phyloP scores from a whole-genome alignment of 2,888 invertebrate genomes.

The Callyntrura guangdongensis region DNA sequence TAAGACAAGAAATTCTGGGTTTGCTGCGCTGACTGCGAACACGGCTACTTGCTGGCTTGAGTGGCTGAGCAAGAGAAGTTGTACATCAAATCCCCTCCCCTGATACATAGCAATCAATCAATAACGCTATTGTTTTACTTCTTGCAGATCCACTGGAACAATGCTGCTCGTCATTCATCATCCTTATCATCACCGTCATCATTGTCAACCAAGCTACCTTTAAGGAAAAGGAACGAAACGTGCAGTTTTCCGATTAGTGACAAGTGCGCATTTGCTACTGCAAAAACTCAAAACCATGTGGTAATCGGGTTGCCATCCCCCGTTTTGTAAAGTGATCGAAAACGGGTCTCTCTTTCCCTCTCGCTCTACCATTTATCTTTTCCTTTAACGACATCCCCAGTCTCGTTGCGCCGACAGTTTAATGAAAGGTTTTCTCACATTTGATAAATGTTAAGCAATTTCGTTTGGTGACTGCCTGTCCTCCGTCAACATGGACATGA shows the following conservation, averaged over 20 bases:
- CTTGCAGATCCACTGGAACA: constrained; percentile 7
- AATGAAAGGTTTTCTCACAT: constrained; percentile 41
- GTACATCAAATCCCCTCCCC: too few relatives aligned
- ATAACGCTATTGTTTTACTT: constrained; percentile 12
- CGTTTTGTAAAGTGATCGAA: constrained; percentile 21
- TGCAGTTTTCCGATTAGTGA: neutral
- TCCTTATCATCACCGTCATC: constrained; percentile 18
- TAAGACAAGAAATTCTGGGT: neutral
- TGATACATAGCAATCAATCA: neutral
- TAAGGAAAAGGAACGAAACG: constrained; percentile 14
- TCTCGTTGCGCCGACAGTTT: constrained; percentile 17
- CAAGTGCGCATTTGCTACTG: neutral
- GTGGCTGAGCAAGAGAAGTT: too few relatives aligned
- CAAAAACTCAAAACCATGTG: neutral
- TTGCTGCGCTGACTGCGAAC: neutral
- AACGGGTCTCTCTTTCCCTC: neutral
- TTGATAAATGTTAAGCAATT: constrained; percentile 51
- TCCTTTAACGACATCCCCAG: constrained; percentile 14
- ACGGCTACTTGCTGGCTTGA: neutral
- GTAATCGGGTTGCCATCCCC: neutral
- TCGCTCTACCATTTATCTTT: neutral
- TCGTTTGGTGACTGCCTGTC: constrained; percentile 24
- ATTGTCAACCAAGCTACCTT: constrained; percentile 26
- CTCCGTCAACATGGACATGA: constrained; percentile 54
- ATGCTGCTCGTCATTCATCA: constrained; percentile 25